Evolutionary conservation across 2,113 vertebrate genomes (phyloP).

Genomic region (Vanacampus margaritifer): DNA sequence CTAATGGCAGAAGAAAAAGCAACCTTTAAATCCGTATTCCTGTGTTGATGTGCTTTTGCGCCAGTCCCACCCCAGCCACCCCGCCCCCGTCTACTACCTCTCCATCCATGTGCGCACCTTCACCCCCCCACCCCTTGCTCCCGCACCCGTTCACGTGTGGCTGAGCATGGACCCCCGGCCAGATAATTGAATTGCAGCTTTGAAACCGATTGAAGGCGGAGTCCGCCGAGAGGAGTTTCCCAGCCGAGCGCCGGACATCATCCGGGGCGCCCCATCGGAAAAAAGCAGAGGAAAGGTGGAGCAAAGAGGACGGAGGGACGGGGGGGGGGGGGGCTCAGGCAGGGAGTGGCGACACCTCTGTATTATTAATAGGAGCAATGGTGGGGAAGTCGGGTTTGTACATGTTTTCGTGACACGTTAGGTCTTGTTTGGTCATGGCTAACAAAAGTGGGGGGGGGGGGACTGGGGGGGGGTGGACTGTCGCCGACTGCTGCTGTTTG

Average conservation of each 20-base stretch:
- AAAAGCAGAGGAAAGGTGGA: constrained; percentile 49
- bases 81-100: neutral
- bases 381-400: constrained; percentile 68
- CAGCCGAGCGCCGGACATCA: constrained; percentile 61
- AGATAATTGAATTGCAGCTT: constrained; percentile 77
- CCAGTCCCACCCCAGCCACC: constrained; percentile 5
- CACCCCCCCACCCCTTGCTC: constrained; percentile 37
- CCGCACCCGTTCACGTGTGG: constrained; percentile 56
- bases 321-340: constrained; percentile 40
- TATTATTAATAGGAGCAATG: constrained; percentile 87
- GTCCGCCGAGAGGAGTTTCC: constrained; percentile 61
- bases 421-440: constrained; percentile 34
- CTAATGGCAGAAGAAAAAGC: constrained; percentile 52
- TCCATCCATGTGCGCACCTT: constrained; percentile 13
- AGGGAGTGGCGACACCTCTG: constrained; percentile 68
- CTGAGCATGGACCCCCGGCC: constrained; percentile 58
- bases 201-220: constrained; percentile 79
- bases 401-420: constrained; percentile 48
- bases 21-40: constrained; percentile 57
- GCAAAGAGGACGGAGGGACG: constrained; percentile 42
- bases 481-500: too few relatives aligned
- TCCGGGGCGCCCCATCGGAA: constrained; percentile 59
- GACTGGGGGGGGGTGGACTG: too few relatives aligned
- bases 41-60: constrained; percentile 39
- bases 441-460: constrained; percentile 15